Conservation (phyloP, 2,888 invertebrate species). For the Melieria omissa region DNA sequence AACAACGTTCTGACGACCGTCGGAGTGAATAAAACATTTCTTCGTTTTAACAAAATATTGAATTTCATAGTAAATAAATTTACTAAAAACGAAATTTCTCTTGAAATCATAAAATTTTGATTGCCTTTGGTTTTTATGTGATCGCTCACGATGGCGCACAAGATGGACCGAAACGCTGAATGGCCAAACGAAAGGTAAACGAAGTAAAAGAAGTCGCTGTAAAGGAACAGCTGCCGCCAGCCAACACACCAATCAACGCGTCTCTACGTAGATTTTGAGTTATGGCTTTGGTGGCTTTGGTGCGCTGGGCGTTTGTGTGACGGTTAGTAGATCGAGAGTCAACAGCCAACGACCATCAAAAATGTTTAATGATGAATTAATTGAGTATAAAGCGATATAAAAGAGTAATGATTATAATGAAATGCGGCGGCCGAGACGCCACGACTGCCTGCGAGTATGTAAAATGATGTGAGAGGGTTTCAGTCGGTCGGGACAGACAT, state of each 20-base stretch:
- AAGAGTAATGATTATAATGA: constrained; percentile 31
- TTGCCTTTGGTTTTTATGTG: constrained; percentile 41
- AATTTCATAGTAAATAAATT: constrained; percentile 61
- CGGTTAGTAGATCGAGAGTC: too few species aligned
- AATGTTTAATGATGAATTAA: constrained; percentile 59
- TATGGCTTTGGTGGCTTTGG: too few species aligned
- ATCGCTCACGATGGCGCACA: not conserved
- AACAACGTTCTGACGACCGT: too few species aligned
- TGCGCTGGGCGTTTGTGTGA: too few species aligned
- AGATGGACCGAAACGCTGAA: constrained; percentile 8
- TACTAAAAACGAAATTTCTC: constrained; percentile 53
- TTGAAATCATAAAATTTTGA: constrained; percentile 59
- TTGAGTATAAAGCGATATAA: constrained; percentile 56
- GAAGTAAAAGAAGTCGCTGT: not conserved
- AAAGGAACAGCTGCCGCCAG: constrained; percentile 4
- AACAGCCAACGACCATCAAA: too few species aligned
- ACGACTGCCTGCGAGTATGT: too few species aligned
- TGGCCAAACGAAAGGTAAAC: constrained; percentile 12
- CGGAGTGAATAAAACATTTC: too few species aligned
- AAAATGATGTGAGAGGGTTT: too few species aligned
- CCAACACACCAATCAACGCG: not conserved
- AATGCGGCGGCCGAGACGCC: constrained; percentile 25
- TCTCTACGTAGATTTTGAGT: not conserved
- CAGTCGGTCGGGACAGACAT: too few species aligned
- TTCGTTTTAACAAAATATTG: constrained; percentile 55